Evolutionary conservation across 2,888 invertebrate species (phyloP).

Genomic region (Cryptocephalus moraei): DNA sequence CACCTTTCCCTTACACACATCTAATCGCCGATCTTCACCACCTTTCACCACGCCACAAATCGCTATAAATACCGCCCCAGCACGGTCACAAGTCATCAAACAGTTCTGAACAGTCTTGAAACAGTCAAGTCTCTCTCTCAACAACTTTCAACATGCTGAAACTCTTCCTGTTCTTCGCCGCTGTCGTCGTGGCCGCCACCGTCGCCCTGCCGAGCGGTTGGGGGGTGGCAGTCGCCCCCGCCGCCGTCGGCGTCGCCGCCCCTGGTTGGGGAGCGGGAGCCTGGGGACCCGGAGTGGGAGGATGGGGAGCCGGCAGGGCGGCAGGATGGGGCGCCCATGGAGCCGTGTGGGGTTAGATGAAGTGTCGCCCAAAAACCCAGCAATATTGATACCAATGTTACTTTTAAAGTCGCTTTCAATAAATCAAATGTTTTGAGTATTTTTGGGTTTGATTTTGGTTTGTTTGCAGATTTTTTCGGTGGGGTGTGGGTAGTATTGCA

Average conservation of each 20-base stretch:
- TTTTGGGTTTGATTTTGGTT: no score
- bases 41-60: no score
- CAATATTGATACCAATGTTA: no score
- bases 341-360: slow-evolving; percentile 11
- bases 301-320: not conserved
- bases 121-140: no score
- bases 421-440: no score
- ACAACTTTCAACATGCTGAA: slow-evolving; percentile 17
- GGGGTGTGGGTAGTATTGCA: no score
- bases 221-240: slow-evolving; percentile 5
- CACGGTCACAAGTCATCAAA: no score
- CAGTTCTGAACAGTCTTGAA: no score
- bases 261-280: slow-evolving; percentile 7
- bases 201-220: slow-evolving; percentile 8
- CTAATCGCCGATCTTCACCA: no score
- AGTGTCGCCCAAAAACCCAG: not conserved
- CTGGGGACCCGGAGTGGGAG: slow-evolving; percentile 5
- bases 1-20: no score
- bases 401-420: no score
- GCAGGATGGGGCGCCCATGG: slow-evolving; percentile 6
- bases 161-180: slow-evolving; percentile 13
- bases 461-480: no score
- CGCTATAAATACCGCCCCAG: not conserved
- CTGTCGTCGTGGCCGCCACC: slow-evolving; percentile 11
- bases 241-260: slow-evolving; percentile 4